phyloP scores from a whole-genome alignment of 2,888 invertebrate species.

The Trissoscelio sp. region DNA sequence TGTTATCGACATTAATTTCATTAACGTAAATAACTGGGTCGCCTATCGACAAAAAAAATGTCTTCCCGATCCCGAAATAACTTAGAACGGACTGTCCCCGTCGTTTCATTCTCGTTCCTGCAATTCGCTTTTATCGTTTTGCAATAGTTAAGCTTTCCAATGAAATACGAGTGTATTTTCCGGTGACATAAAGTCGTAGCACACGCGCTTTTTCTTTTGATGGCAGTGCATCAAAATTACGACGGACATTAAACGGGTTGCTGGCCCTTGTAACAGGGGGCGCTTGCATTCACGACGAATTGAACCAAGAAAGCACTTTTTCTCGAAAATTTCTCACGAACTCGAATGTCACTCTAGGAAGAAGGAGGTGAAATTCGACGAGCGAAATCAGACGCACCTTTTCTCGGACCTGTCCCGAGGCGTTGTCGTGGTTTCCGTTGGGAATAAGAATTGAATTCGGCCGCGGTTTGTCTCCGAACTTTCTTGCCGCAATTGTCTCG shows the following conservation, averaged over 20 bases:
- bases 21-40: slow-evolving; percentile 38
- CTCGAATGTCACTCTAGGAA: not conserved
- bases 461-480: slow-evolving; percentile 36
- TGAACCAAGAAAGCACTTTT: slow-evolving; percentile 65
- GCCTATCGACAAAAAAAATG: not conserved
- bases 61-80: slow-evolving; percentile 18
- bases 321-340: slow-evolving; percentile 63
- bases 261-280: slow-evolving; percentile 64
- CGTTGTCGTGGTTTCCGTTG: slow-evolving; percentile 30
- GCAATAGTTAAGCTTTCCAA: slow-evolving; percentile 57
- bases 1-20: slow-evolving; percentile 37
- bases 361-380: slow-evolving; percentile 39
- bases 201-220: slow-evolving; percentile 65
- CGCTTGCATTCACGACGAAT: slow-evolving; percentile 70
- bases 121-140: slow-evolving; percentile 50
- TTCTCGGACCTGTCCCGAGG: slow-evolving; percentile 34
- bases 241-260: slow-evolving; percentile 75
- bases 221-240: slow-evolving; percentile 74
- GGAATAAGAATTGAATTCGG: slow-evolving; percentile 65
- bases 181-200: slow-evolving; percentile 31
- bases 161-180: slow-evolving; percentile 60
- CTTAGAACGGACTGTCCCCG: not conserved
- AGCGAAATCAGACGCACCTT: slow-evolving; percentile 35
- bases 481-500: no score
- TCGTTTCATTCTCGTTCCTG: slow-evolving; percentile 22